Percentiles rank a stretch among this genome's conserved stretches.
Conservation (phyloP, 2,113 vertebrate genomes). For the Cyprinodon tularosa region DNA sequence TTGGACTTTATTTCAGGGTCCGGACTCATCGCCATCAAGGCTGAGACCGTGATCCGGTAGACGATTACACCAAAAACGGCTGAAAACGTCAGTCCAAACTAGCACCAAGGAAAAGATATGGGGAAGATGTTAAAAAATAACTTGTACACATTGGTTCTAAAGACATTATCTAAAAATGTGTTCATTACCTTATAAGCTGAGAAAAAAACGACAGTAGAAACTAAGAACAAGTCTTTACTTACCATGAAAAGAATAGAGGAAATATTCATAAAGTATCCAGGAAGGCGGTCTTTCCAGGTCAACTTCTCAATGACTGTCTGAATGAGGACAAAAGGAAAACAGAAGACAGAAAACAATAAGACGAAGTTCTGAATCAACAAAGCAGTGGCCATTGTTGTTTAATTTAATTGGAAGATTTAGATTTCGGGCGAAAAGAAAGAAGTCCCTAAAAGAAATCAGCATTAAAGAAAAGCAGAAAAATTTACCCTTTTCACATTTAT, state of each 20-base stretch:
- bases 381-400: neutral
- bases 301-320: slow-evolving; percentile 85
- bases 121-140: neutral
- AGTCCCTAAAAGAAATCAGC: neutral
- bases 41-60: slow-evolving; percentile 90
- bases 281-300: slow-evolving; percentile 90
- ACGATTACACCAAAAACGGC: slow-evolving; percentile 93
- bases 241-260: slow-evolving; percentile 97
- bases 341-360: neutral
- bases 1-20: slow-evolving; percentile 87
- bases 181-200: neutral
- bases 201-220: neutral
- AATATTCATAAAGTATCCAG: slow-evolving; percentile 91
- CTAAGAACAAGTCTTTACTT: slow-evolving; percentile 24
- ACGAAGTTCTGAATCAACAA: neutral
- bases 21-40: slow-evolving; percentile 89
- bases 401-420: neutral
- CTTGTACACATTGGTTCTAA: neutral
- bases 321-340: neutral
- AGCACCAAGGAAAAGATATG: neutral
- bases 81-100: slow-evolving; percentile 93
- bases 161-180: neutral
- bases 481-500: too few species aligned
- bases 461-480: too few species aligned
- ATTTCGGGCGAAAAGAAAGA: neutral